Evolutionary conservation across 2,113 vertebrate genomes (phyloP).

Genomic region (Hemiprocne comata): DNA sequence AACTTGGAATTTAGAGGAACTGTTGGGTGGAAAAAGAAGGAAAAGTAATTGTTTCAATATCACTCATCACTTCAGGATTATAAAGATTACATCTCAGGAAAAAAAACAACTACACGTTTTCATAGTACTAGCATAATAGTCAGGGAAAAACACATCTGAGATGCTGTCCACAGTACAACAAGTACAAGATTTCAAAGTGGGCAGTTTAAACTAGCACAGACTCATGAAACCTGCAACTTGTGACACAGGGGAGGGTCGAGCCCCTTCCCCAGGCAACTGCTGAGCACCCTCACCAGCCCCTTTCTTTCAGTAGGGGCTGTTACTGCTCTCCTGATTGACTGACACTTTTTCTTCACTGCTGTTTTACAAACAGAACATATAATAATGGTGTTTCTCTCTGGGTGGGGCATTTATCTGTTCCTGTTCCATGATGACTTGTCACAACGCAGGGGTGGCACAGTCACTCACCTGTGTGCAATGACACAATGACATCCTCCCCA

Average conservation of each 20-base stretch:
- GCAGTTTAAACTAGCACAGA: background rate
- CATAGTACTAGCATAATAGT: background rate
- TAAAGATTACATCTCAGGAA: background rate
- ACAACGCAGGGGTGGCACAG: conserved; percentile 36
- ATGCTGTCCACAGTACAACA: background rate
- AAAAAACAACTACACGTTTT: background rate
- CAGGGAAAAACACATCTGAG: accelerated
- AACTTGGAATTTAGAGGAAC: background rate
- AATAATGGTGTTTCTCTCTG: conserved; percentile 8
- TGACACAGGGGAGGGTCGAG: background rate
- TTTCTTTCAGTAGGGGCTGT: background rate
- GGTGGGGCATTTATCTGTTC: conserved; percentile 22
- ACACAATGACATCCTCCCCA: background rate
- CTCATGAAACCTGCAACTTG: accelerated
- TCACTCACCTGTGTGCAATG: background rate
- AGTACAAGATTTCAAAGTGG: background rate
- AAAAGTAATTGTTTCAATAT: background rate
- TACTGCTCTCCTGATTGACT: conserved; percentile 13
- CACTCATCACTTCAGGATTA: background rate
- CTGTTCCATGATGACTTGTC: conserved; percentile 32
- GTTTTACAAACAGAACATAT: conserved; percentile 51
- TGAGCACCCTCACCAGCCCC: accelerated
- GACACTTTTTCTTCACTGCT: background rate
- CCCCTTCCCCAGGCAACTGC: accelerated
- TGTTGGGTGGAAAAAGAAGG: background rate